A percentile compares a stretch with the other conserved stretches of the same genome.
Conservation (phyloP, 2,888 invertebrate genomes). For the Agrochola lota region DNA sequence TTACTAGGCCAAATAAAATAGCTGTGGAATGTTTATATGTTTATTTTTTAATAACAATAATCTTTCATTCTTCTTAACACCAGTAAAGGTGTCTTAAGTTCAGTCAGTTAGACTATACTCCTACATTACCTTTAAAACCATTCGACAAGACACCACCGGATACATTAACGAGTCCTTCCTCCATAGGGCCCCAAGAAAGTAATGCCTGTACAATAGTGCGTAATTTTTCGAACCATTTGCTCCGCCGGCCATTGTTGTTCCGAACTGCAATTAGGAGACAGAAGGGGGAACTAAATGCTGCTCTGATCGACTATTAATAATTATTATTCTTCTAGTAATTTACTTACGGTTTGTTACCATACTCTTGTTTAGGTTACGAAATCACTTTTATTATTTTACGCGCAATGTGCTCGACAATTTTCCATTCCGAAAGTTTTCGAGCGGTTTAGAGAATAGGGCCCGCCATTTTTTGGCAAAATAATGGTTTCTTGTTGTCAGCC, state of each 20-base stretch:
- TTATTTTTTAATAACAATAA: neutral
- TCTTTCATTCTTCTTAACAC: neutral
- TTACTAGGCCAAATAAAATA: neutral
- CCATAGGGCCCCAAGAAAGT: conserved; percentile 55
- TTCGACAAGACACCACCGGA: conserved; percentile 23
- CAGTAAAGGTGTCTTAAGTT: neutral
- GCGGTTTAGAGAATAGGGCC: conserved; percentile 36
- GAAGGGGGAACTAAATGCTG: conserved; percentile 63
- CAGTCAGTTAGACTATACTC: neutral
- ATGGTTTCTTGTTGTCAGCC: conserved; percentile 50
- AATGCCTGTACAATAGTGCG: conserved; percentile 77
- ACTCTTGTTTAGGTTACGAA: conserved; percentile 49
- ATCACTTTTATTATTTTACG: conserved; percentile 34
- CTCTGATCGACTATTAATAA: conserved; percentile 78
- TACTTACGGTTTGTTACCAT: conserved; percentile 67
- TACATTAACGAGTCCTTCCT: conserved; percentile 46
- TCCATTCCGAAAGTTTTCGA: conserved; percentile 27
- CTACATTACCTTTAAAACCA: neutral
- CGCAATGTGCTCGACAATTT: conserved; percentile 29
- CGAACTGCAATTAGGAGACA: conserved; percentile 74
- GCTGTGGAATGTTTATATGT: neutral
- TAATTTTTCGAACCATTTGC: conserved; percentile 86
- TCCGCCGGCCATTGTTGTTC: conserved; percentile 73
- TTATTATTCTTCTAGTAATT: conserved; percentile 74
- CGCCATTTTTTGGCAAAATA: conserved; percentile 48